Percentiles rank a stretch among this genome's conserved stretches.
These are phyloP conservation scores for Lithobates sylvaticus DNA, from an alignment of 2,797 vertebrate genomes.

Conservation along the genomic window DNA sequence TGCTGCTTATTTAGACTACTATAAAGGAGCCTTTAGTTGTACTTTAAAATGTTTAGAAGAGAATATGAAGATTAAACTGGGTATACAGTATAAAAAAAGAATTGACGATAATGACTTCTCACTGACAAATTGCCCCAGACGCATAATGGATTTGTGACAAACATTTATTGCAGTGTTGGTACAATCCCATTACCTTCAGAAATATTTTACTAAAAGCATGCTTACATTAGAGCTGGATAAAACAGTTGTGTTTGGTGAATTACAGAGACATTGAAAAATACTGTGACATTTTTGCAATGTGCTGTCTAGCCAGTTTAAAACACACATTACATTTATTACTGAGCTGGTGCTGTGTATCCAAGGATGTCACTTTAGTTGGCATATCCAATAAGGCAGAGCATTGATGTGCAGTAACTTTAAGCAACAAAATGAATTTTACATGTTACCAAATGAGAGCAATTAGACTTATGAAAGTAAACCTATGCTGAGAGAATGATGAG, in stretches of 20 bases:
- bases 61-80: neutral
- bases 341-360: neutral
- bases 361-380: neutral
- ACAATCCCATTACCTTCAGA: neutral
- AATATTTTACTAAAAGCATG: conserved; percentile 25
- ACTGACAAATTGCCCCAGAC: neutral
- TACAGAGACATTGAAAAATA: conserved; percentile 1
- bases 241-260: neutral
- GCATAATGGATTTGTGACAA: neutral
- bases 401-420: neutral
- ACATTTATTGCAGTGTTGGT: conserved; percentile 7
- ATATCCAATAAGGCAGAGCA: neutral
- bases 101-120: neutral
- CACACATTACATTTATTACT: neutral
- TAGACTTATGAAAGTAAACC: neutral
- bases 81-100: neutral
- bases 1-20: no score
- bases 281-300: neutral
- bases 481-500: neutral
- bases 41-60: no score
- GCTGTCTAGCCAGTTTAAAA: conserved; percentile 9
- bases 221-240: conserved; percentile 4
- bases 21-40: no score
- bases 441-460: neutral
- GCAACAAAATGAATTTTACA: neutral